These are phyloP conservation scores for Leptopterna dolabrata DNA, from an alignment of 2,888 invertebrate species.

Conservation along the genomic window DNA sequence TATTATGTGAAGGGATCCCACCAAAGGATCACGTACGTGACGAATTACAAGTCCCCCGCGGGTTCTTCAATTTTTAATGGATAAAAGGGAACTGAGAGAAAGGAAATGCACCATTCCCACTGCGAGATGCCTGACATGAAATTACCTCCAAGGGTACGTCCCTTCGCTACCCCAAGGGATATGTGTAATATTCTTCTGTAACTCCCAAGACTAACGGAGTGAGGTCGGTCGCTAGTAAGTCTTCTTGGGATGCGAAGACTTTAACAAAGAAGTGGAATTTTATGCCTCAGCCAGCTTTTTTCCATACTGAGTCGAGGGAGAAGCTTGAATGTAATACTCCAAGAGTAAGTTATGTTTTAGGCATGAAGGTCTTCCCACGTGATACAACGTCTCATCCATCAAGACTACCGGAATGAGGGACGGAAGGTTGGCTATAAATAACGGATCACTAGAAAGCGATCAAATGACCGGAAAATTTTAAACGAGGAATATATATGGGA, in stretches of 20 bases:
- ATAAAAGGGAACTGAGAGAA: not conserved
- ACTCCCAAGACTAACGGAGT: not conserved
- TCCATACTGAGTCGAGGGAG: not conserved
- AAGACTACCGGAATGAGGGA: not conserved
- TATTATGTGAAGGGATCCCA: not conserved
- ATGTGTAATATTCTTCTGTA: not conserved
- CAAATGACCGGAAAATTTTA: conserved; percentile 19
- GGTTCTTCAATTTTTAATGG: not conserved
- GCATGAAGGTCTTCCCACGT: conserved; percentile 35
- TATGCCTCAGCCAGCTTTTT: conserved; percentile 28
- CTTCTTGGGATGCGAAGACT: not conserved
- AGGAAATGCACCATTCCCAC: not conserved
- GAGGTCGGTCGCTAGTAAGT: not conserved
- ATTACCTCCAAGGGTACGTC: not conserved
- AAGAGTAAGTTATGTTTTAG: conserved; percentile 46
- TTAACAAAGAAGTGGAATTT: conserved; percentile 46
- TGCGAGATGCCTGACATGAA: not conserved
- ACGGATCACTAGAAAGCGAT: not conserved
- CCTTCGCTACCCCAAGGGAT: not conserved
- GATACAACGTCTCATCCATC: conserved; percentile 46
- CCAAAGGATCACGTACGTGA: not conserved
- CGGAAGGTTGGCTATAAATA: conserved; percentile 37
- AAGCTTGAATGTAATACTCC: conserved; percentile 50
- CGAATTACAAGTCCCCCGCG: not conserved
- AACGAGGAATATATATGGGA: not conserved